A percentile compares a stretch with the other conserved stretches of the same genome.
phyloP scores from a whole-genome alignment of 2,113 vertebrate genomes.

The Catharus bicknelli region DNA sequence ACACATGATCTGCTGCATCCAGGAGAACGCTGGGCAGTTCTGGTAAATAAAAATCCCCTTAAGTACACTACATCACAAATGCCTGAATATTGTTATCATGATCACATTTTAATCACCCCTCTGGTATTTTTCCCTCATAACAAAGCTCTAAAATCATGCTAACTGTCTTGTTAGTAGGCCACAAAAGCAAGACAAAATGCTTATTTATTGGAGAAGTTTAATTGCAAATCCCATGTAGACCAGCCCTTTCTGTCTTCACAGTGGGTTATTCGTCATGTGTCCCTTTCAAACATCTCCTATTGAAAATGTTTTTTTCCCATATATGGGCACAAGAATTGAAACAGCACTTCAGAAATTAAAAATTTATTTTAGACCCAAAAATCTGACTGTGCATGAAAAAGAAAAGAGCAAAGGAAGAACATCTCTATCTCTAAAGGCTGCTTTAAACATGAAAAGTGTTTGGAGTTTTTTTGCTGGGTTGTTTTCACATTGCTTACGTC shows the following conservation, averaged over 20 bases:
- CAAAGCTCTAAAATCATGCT: not conserved
- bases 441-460: constrained; percentile 26
- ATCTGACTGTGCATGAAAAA: not conserved
- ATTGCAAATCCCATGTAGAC: not conserved
- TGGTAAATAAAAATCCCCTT: not conserved
- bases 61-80: not conserved
- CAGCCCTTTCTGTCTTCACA: not conserved
- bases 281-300: not conserved
- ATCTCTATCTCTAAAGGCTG: constrained; percentile 21
- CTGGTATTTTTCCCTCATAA: not conserved
- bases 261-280: not conserved
- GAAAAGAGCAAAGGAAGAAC: not conserved
- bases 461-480: not conserved
- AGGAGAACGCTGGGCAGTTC: not conserved
- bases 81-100: not conserved
- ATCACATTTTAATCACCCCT: constrained; percentile 4
- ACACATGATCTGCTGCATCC: not conserved
- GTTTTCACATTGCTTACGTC: not conserved
- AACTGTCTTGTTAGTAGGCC: not conserved
- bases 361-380: constrained; percentile 20
- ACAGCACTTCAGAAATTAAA: constrained; percentile 39
- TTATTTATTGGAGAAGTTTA: constrained; percentile 1
- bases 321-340: not conserved
- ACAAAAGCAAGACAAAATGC: not conserved
- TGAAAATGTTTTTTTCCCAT: not conserved